Percentiles rank a stretch among this genome's conserved stretches.
Evolutionary conservation across 92 coral and sea anemone species (phyloP).

Genomic region (Zoanthus gigantus): DNA sequence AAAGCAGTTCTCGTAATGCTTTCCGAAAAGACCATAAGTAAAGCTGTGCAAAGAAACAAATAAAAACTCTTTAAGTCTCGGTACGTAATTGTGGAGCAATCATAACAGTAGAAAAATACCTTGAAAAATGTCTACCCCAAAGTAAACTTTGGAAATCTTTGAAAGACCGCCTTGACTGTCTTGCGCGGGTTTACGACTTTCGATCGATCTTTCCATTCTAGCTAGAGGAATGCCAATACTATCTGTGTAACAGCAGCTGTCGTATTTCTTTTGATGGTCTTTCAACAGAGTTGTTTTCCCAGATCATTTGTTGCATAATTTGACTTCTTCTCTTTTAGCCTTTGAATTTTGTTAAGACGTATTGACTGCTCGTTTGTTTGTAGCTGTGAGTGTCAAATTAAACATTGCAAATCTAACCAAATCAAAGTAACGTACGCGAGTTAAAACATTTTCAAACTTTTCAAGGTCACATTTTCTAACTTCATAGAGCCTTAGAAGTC

Average conservation of each 20-base stretch:
- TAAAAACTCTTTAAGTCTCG: background rate
- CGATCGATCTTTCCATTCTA: constrained; percentile 70
- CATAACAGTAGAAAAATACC: constrained; percentile 55
- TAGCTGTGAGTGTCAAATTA: background rate
- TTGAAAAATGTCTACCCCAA: constrained; percentile 90
- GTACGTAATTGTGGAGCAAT: background rate
- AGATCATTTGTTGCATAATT: background rate
- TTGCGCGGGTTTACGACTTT: constrained; percentile 70
- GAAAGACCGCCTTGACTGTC: constrained; percentile 78
- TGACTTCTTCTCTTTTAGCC: background rate
- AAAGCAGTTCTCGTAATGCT: background rate
- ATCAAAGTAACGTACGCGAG: background rate
- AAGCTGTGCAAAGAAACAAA: background rate
- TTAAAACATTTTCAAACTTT: background rate
- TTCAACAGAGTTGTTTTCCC: background rate
- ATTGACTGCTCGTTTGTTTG: background rate
- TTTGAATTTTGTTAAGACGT: background rate
- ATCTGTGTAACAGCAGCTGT: background rate
- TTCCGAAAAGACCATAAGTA: constrained; percentile 3
- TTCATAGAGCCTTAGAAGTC: no score
- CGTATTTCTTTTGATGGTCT: background rate
- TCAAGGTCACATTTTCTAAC: background rate
- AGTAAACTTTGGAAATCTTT: constrained; percentile 77
- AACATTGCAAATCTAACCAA: background rate
- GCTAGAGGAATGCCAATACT: constrained; percentile 14